Conservation (phyloP, 2,113 vertebrate species). For the Hiodon alosoides region DNA sequence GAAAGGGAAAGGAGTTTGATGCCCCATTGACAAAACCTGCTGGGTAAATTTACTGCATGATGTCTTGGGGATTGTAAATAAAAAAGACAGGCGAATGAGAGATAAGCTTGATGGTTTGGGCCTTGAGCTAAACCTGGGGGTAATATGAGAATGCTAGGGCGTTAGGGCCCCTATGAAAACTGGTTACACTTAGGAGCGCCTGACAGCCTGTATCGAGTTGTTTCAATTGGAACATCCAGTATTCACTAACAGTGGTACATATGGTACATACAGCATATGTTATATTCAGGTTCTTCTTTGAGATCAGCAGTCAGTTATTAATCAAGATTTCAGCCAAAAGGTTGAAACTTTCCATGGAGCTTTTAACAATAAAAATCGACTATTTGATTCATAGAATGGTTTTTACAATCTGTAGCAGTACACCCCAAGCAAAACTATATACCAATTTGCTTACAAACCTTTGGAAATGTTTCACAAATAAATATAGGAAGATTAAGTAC, state of each 20-base stretch:
- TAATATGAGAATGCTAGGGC: background rate
- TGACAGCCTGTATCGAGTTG: background rate
- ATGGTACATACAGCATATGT: conserved; percentile 33
- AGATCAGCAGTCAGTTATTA: conserved; percentile 38
- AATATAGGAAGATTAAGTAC: background rate
- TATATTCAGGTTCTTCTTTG: conserved; percentile 32
- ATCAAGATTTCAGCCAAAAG: conserved; percentile 38
- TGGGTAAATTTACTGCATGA: conserved; percentile 19
- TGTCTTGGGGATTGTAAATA: conserved; percentile 24
- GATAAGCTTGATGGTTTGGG: background rate
- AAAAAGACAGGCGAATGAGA: conserved; percentile 16
- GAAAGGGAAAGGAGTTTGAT: background rate
- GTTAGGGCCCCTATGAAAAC: conserved; percentile 4
- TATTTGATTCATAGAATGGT: too few relatives aligned
- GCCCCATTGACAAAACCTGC: conserved; percentile 19
- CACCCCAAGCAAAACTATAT: too few relatives aligned
- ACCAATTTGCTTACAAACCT: too few relatives aligned
- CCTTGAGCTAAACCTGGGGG: background rate
- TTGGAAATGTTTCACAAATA: too few relatives aligned
- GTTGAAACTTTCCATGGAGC: too few relatives aligned
- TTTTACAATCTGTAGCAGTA: too few relatives aligned
- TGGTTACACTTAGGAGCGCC: conserved; percentile 5
- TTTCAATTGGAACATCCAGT: background rate
- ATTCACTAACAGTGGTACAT: too few relatives aligned
- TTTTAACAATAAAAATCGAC: too few relatives aligned